Evolutionary conservation across 2,113 vertebrate species (phyloP).

Genomic region (Genyomyrus donnyi): DNA sequence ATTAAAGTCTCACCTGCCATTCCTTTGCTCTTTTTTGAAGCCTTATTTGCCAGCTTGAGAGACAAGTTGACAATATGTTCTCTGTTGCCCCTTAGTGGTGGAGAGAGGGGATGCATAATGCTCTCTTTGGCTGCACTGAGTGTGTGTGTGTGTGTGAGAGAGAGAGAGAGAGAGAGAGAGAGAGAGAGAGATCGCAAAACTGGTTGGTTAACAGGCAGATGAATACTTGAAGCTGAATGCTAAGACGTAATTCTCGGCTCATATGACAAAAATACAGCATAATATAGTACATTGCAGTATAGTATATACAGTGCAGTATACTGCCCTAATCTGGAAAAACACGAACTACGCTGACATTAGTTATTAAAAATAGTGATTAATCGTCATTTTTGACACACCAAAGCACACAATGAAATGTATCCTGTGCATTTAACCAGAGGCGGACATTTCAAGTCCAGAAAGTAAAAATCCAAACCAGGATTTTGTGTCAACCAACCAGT

Average conservation of each 20-base stretch:
- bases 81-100: conserved; percentile 25
- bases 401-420: no score
- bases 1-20: conserved; percentile 40
- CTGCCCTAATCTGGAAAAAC: not conserved
- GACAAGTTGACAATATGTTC: conserved; percentile 36
- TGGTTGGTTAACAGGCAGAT: not conserved
- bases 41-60: conserved; percentile 27
- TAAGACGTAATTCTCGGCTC: not conserved
- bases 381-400: no score
- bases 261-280: not conserved
- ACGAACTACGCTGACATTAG: not conserved
- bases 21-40: conserved; percentile 28
- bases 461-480: no score
- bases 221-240: not conserved
- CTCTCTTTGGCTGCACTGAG: conserved; percentile 58
- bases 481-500: no score
- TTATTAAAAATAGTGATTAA: not conserved
- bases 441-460: no score
- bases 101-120: conserved; percentile 34
- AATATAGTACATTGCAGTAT: not conserved
- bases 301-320: not conserved
- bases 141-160: no score
- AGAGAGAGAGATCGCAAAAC: conserved; percentile 2
- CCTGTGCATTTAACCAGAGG: no score
- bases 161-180: conserved; percentile 4